Conservation (phyloP, 2,888 invertebrate genomes). For the Leptopilina myrica region DNA sequence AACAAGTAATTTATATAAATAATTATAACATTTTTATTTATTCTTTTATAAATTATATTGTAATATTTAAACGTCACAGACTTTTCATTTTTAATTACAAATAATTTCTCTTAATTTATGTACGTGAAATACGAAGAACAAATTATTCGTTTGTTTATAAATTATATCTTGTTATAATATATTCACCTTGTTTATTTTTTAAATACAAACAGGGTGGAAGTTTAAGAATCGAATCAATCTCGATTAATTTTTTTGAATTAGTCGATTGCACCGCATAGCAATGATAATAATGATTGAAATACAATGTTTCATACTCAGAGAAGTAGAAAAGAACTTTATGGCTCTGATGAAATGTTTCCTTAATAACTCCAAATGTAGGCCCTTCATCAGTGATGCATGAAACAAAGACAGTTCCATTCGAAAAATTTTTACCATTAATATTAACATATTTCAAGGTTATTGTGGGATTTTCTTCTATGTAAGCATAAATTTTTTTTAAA, state of each 20-base stretch:
- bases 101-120: too few species aligned
- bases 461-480: not conserved
- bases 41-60: too few species aligned
- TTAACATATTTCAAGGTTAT: slow-evolving; percentile 10
- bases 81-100: too few species aligned
- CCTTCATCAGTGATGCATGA: slow-evolving; percentile 9
- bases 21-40: too few species aligned
- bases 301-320: not conserved
- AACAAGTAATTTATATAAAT: too few species aligned
- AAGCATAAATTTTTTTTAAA: slow-evolving; percentile 47
- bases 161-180: too few species aligned
- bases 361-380: slow-evolving; percentile 2
- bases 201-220: too few species aligned
- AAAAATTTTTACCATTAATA: slow-evolving; percentile 24
- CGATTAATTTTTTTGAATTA: not conserved
- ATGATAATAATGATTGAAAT: slow-evolving; percentile 1
- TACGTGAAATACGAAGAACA: too few species aligned
- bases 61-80: too few species aligned
- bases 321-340: not conserved
- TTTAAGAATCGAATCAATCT: not conserved
- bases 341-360: not conserved
- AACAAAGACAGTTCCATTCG: not conserved
- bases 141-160: too few species aligned
- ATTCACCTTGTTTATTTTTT: too few species aligned
- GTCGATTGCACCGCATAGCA: not conserved